Conservation (phyloP, 2,113 vertebrate genomes). For the Herpetotheres cachinnans region DNA sequence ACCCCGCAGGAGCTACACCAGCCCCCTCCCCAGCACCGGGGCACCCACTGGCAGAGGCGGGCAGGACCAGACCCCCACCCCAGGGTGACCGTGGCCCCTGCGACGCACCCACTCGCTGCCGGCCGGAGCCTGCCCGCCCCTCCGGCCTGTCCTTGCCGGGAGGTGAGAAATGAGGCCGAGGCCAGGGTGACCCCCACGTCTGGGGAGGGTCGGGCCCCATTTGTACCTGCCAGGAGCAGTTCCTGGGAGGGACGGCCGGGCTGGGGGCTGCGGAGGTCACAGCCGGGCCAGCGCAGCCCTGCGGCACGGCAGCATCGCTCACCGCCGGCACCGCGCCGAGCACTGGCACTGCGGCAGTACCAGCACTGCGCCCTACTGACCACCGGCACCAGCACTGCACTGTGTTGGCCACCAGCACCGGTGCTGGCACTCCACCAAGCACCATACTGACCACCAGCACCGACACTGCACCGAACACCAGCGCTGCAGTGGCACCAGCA, state of each 20-base stretch:
- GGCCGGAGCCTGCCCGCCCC: background rate
- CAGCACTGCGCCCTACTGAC: too few species aligned
- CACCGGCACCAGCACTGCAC: background rate
- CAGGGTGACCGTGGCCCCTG: background rate
- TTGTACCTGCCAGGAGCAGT: conserved; percentile 24
- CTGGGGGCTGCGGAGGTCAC: background rate
- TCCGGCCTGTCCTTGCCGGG: background rate
- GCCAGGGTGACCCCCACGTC: background rate
- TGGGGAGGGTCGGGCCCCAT: background rate
- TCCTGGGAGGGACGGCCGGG: conserved; percentile 17
- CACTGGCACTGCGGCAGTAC: background rate
- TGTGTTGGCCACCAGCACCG: too few species aligned
- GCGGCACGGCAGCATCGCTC: background rate
- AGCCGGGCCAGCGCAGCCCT: background rate
- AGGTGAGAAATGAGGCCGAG: background rate
- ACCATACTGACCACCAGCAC: background rate
- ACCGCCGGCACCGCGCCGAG: background rate
- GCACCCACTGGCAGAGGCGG: background rate
- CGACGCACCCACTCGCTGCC: background rate
- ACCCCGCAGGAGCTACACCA: background rate
- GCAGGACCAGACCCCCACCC: background rate
- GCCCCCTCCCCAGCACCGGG: background rate
- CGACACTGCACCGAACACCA: background rate
- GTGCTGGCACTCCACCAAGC: too few species aligned
- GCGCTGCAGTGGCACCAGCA: too few species aligned